Percentiles rank a stretch among this genome's conserved stretches.
These are phyloP conservation scores for Seriola aureovittata DNA, from an alignment of 2,113 vertebrate genomes.

Conservation along the genomic window DNA sequence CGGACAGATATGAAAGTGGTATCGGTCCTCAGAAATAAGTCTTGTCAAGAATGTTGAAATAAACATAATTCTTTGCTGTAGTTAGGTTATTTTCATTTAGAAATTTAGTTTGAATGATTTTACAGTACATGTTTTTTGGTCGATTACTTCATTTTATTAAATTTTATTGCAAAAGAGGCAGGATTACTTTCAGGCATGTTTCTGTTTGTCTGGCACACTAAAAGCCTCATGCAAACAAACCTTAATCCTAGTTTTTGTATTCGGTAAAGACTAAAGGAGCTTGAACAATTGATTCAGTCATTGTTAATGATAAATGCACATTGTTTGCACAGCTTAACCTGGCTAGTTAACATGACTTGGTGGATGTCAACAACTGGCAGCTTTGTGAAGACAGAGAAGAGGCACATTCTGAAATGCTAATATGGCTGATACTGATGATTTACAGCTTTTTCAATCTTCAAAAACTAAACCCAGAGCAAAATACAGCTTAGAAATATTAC, in stretches of 20 bases:
- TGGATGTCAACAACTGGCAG: slow-evolving; percentile 10
- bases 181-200: slow-evolving; percentile 1
- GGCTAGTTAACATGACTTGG: neutral
- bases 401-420: slow-evolving; percentile 10
- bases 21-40: neutral
- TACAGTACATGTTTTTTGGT: neutral
- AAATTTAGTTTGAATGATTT: neutral
- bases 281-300: neutral
- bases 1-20: neutral
- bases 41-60: neutral
- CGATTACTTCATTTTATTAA: neutral
- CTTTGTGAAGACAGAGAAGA: slow-evolving; percentile 10
- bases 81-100: neutral
- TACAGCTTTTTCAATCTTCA: neutral
- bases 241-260: slow-evolving; percentile 11
- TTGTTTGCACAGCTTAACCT: slow-evolving; percentile 10
- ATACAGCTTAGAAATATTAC: no score
- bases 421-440: neutral
- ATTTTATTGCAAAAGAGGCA: slow-evolving; percentile 1
- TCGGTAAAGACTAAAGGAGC: neutral
- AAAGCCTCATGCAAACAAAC: no score
- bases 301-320: neutral
- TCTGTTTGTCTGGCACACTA: slow-evolving; percentile 13
- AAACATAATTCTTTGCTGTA: neutral
- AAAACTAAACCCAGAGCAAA: no score